Percentiles rank a stretch among this genome's conserved stretches.
Evolutionary conservation across 2,113 vertebrate species (phyloP).

Genomic region (Stomatorhinus ivindoensis): DNA sequence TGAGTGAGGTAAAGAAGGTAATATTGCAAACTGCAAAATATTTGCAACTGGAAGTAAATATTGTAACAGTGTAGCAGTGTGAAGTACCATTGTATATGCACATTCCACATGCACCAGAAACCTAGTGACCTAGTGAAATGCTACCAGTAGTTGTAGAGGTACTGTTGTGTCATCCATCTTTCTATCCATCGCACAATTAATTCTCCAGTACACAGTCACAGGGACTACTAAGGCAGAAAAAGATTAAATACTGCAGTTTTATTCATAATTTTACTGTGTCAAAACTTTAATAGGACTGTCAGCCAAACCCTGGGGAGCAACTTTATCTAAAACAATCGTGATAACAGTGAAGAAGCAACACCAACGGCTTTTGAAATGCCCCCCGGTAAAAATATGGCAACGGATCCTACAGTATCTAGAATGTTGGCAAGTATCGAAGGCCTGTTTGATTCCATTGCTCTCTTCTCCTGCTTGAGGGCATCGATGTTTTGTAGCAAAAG

Average conservation of each 20-base stretch:
- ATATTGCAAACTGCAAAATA: too few species aligned
- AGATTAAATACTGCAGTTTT: not conserved
- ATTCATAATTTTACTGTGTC: not conserved
- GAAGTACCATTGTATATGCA: too few species aligned
- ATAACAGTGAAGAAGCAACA: not conserved
- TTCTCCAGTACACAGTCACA: not conserved
- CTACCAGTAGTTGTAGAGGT: too few species aligned
- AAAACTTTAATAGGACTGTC: not conserved
- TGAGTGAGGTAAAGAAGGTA: too few species aligned
- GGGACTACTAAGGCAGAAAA: not conserved
- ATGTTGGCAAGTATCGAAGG: not conserved
- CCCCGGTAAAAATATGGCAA: not conserved
- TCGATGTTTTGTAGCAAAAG: not conserved
- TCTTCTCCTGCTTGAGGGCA: not conserved
- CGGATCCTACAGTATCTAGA: not conserved
- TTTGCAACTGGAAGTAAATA: too few species aligned
- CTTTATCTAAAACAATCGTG: not conserved
- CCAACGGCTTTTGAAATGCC: not conserved
- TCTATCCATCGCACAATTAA: not conserved
- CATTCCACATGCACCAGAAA: too few species aligned
- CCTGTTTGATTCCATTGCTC: not conserved
- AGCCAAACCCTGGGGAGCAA: not conserved
- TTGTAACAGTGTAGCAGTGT: too few species aligned
- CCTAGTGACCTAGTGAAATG: too few species aligned
- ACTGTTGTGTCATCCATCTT: not conserved